Percentiles rank a stretch among this genome's conserved stretches.
phyloP scores from a whole-genome alignment of 1,140 invertebrate species.

The Drepana arcuata region DNA sequence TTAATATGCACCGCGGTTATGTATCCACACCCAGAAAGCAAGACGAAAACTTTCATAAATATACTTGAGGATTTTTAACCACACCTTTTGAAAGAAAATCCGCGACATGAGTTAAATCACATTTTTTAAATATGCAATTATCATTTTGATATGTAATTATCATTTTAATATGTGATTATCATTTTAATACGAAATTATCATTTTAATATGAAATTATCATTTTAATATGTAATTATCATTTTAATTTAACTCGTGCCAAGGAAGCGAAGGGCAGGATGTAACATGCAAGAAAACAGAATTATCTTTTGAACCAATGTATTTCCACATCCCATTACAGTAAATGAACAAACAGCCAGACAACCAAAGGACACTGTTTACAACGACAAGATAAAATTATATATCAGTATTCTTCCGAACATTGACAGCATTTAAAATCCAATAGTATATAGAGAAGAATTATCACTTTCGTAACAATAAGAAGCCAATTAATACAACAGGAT shows the following conservation, averaged over 20 bases:
- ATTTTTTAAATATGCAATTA: too few species aligned
- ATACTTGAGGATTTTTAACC: slow-evolving; percentile 9
- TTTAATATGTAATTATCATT: too few species aligned
- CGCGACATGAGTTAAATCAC: slow-evolving; percentile 21
- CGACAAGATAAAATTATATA: neutral
- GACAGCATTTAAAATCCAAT: too few species aligned
- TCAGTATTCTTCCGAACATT: neutral
- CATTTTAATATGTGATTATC: too few species aligned
- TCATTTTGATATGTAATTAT: too few species aligned
- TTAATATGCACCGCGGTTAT: slow-evolving; percentile 5
- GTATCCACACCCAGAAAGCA: slow-evolving; percentile 8
- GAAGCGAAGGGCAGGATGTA: slow-evolving; percentile 29
- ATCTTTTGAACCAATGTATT: slow-evolving; percentile 56
- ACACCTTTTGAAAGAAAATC: slow-evolving; percentile 13
- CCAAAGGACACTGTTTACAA: slow-evolving; percentile 32
- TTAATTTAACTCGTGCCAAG: slow-evolving; percentile 31
- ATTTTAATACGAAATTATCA: too few species aligned
- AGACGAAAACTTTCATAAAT: slow-evolving; percentile 1
- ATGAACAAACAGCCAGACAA: slow-evolving; percentile 46
- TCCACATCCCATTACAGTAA: slow-evolving; percentile 54
- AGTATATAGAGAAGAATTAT: too few species aligned
- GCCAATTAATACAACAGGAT: too few species aligned
- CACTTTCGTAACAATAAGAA: too few species aligned
- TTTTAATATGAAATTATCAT: too few species aligned
- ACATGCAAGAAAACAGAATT: slow-evolving; percentile 66